Evolutionary conservation across 2,888 invertebrate genomes (phyloP), one percentile per base, ranked within the genome.

Genomic region (Caenorhabditis sinica): DNA sequence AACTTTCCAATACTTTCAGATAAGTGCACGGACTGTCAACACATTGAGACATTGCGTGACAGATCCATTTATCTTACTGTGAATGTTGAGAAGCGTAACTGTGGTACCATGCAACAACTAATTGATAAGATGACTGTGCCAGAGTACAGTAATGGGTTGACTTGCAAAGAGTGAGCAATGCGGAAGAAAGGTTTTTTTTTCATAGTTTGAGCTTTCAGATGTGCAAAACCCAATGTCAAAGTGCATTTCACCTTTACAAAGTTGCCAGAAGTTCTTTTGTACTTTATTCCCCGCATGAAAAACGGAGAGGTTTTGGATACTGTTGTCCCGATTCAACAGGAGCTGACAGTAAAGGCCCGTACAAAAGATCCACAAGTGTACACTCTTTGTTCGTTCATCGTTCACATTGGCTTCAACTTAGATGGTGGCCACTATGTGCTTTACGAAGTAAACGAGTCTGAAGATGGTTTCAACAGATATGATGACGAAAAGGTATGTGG

Each of bases 211-310:
- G n/a, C 43, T 65, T 65, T 45, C 65, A 65, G 65, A 28, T 65
- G 65, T 15, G 9, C n/a, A 1, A 0, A 5, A 8, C 15, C 30
- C 1, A 43, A 40, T 8, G 17, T 17, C 15, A 28, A n/a, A n/a
- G 49, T 49, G 49, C 45, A 36, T 25, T 5, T 36, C 9, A 20
- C 17, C 11, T 80, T 72, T 28, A 40, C 23, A 33, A 58, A 65
- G 2, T 66, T 80, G 0, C 80, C 80, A 5, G 66, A 72, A 25
- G 80, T 80, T 0, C 66, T 80, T 6, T 45, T 80, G 20, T 80
- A 72, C 36, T 80, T 72, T 20, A 49, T 80, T 9, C 80, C 80
- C 11, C 72, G 80, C 1, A 65, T 80, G 65, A 49, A 65, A 25
- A n/a, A 63, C 13, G 40, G 40, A 40, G 2, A 11, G 13, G 11